Evolutionary conservation across 2,888 invertebrate genomes (phyloP), one percentile per base, ranked within the genome.

Genomic region (Amphiduros pacificus): DNA sequence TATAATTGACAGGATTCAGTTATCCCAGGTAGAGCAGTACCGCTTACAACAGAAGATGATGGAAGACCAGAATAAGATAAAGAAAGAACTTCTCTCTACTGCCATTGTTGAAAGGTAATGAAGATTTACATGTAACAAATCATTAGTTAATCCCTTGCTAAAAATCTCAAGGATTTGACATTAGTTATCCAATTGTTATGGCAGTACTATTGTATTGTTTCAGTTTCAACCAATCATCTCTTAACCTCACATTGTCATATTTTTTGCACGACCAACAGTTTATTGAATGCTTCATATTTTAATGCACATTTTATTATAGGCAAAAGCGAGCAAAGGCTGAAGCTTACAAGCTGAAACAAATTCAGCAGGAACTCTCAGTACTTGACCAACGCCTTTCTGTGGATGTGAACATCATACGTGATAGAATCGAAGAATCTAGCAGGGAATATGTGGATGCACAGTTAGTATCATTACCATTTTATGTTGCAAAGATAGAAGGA

Each of bases 51-150:
- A 91, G 73, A 90, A 88, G 79, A 75, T 89, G 67, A 90, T 92
- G 78, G 89, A 91, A 76, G 91, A 91, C 78, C 90, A 91, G 75
- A 92, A 92, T 82, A 88, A 89, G 71, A 88, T 88, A 71, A 87
- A 90, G 68, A 90, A 89, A 79, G 88, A 89, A 75, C 85, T 91
- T 80, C 83, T 92, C 11, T 83, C 88, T 0, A 89, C 88, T 81
- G 90, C 90, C 14, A 85, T 92, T 54, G 89, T 89, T 68, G 89
- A 90, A 75, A 88, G 90, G 89, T 89, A 50, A 6, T 24, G 36
- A 9, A 17, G 17, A 36, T 36, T 36, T 36, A 17, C 9, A 36
- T 36, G 11, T 11, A 36, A 36, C 17, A 36, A 36, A 36, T 11
- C 9, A 11, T 36, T 36, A 36, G 17, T 36, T 36, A 36, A 11